Conservation (phyloP, 2,888 invertebrate genomes). For the Drosophila pegasa region DNA sequence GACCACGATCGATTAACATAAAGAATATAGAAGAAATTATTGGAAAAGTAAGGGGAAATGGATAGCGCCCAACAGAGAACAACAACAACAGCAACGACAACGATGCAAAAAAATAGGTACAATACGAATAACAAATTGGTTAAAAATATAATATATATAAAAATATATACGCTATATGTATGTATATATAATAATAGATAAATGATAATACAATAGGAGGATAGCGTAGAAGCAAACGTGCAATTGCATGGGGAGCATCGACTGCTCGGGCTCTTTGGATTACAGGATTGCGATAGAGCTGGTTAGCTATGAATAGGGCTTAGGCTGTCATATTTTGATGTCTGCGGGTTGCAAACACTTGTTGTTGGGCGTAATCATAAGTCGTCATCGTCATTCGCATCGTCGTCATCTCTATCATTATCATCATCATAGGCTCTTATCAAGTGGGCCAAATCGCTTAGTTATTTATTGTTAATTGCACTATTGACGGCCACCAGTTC, state of each 20-base stretch:
- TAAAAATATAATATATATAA: slow-evolving; percentile 17
- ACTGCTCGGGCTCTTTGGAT: slow-evolving; percentile 62
- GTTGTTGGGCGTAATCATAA: not conserved
- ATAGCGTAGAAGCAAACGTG: slow-evolving; percentile 31
- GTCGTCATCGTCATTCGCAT: not conserved
- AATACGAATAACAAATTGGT: slow-evolving; percentile 9
- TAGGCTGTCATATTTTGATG: slow-evolving; percentile 7
- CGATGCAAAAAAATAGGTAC: slow-evolving; percentile 13
- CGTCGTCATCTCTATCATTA: no score
- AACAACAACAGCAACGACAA: slow-evolving; percentile 28
- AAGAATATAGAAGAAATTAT: slow-evolving; percentile 18
- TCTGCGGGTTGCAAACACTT: slow-evolving; percentile 5
- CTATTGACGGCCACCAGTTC: slow-evolving; percentile 78
- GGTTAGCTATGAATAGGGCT: slow-evolving; percentile 21
- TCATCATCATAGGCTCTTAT: slow-evolving; percentile 1
- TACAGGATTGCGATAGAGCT: slow-evolving; percentile 46
- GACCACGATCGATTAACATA: not conserved
- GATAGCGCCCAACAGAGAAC: slow-evolving; percentile 4
- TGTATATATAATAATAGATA: slow-evolving; percentile 14
- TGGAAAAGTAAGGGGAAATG: not conserved
- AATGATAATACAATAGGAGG: slow-evolving; percentile 47
- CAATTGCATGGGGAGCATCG: not conserved
- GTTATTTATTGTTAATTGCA: slow-evolving; percentile 74
- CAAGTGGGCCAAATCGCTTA: not conserved
- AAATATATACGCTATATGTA: not conserved